These are phyloP conservation scores for Prolemur simus DNA, from an alignment of 2,113 vertebrate species.

Conservation along the genomic window DNA sequence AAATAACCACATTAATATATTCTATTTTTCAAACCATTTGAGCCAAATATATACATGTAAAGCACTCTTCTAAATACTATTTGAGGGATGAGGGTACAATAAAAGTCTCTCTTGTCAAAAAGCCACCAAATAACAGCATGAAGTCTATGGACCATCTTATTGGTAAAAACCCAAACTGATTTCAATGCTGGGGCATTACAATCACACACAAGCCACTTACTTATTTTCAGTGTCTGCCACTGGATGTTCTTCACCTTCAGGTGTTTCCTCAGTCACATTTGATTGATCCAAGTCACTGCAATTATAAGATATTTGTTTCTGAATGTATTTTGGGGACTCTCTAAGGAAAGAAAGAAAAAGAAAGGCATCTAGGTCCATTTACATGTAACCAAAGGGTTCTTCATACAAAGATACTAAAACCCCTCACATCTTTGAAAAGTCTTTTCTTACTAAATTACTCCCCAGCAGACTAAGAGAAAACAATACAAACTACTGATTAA, in stretches of 20 bases:
- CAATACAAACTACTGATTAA: neutral
- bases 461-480: neutral
- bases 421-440: neutral
- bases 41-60: neutral
- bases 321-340: conserved; percentile 80
- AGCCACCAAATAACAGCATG: neutral
- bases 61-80: neutral
- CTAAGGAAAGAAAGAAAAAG: conserved; percentile 79
- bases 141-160: neutral
- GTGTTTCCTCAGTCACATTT: conserved; percentile 94
- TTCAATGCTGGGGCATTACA: neutral
- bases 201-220: conserved; percentile 83
- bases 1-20: neutral
- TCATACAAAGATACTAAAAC: conserved; percentile 22
- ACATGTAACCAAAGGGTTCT: conserved; percentile 36
- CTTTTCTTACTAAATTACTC: neutral
- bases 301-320: conserved; percentile 76
- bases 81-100: neutral
- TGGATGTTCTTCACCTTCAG: conserved; percentile 97
- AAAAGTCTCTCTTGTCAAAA: neutral
- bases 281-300: conserved; percentile 97
- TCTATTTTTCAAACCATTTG: neutral
- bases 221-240: conserved; percentile 98
- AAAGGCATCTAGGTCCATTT: conserved; percentile 76
- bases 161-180: neutral